These are phyloP conservation scores for Machimus rusticus DNA, from an alignment of 2,888 invertebrate genomes.

Conservation along the genomic window DNA sequence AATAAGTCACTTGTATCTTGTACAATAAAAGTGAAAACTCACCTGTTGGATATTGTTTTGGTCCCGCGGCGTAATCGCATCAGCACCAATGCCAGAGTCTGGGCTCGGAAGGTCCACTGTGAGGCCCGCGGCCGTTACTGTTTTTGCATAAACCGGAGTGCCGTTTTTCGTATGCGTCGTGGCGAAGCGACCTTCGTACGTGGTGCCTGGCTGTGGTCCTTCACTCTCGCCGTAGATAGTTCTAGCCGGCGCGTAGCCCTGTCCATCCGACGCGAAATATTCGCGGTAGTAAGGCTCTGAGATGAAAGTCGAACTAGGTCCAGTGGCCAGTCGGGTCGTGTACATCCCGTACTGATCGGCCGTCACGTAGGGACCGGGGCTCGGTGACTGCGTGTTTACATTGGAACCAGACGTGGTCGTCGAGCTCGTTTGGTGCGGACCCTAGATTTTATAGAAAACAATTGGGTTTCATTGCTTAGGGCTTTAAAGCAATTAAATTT, in stretches of 20 bases:
- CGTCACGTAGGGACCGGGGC: conserved; percentile 62
- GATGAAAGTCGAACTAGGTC: conserved; percentile 67
- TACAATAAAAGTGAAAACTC: conserved; percentile 59
- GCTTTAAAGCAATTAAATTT: neutral
- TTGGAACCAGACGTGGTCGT: conserved; percentile 54
- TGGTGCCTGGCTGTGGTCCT: conserved; percentile 58
- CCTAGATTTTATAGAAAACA: conserved; percentile 50
- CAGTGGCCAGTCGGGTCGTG: conserved; percentile 58
- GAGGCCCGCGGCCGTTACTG: conserved; percentile 77
- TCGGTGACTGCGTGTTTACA: conserved; percentile 61
- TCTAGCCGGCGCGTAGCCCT: conserved; percentile 60
- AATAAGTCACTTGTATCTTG: neutral
- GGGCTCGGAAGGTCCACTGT: conserved; percentile 95
- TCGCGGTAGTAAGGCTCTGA: conserved; percentile 79
- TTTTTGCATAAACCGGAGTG: conserved; percentile 61
- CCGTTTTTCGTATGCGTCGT: conserved; percentile 56
- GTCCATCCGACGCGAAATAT: conserved; percentile 71
- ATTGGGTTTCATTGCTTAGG: neutral
- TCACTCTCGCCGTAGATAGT: conserved; percentile 60
- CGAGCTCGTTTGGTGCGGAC: conserved; percentile 57
- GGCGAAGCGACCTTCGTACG: conserved; percentile 61
- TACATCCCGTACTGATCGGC: conserved; percentile 63
- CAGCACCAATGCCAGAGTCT: conserved; percentile 94
- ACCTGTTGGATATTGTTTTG: conserved; percentile 91
- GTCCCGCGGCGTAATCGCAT: conserved; percentile 90